Base-by-base conservation (phyloP, 2,888 invertebrate species). In the Tetranychus truncatus region DNA sequence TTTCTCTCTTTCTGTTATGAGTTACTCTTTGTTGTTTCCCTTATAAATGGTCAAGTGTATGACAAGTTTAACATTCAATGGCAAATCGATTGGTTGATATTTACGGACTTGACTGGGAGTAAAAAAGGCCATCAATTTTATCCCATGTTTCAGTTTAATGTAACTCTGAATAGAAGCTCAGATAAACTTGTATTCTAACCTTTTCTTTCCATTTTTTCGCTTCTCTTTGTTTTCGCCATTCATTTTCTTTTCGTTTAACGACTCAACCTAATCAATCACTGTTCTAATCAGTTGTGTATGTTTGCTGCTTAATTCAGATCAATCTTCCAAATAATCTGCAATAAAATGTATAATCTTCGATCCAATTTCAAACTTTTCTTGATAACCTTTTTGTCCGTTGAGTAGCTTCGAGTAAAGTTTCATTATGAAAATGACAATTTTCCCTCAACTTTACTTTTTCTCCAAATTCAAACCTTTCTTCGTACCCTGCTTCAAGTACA, bases 61-160 rank as follows among this genome's bases (percentile, higher is more conserved):
- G 34, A 69, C 34, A 24, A 69, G 72, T 73, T 69, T 72, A 55
- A 66, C 73, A 74, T 73, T 66, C 71, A 66, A 21, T 72, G 55
- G 55, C 15, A 66, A 76, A 75, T 71, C 74, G 74, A 74, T 74
- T 55, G 24, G 24, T 66, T 71, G 72, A 55, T 55, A 15, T 55
- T 55, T 55, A 15, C 15, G 55, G 11, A 15, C 55, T 55, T 9
- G 55, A 55, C 9, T 15, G 55, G 55, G 55, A 55, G 55, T 9
- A 55, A 55, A 55, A 55, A 55, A 55, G 55, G 55, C 15, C 55
- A 55, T 55, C 55, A 55, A 55, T 55, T 55, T 55, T 55, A 15
- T 55, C 55, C 55, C 9, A 55, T 55, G 55, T 55, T 55, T 55
- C 15, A 15, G 55, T 55, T 55, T 55, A 15, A 15, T 55, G 55